Evolutionary conservation across 2,797 vertebrate species (phyloP), one percentile per base, ranked within the genome.

Genomic region (Gorsachius magnificus): DNA sequence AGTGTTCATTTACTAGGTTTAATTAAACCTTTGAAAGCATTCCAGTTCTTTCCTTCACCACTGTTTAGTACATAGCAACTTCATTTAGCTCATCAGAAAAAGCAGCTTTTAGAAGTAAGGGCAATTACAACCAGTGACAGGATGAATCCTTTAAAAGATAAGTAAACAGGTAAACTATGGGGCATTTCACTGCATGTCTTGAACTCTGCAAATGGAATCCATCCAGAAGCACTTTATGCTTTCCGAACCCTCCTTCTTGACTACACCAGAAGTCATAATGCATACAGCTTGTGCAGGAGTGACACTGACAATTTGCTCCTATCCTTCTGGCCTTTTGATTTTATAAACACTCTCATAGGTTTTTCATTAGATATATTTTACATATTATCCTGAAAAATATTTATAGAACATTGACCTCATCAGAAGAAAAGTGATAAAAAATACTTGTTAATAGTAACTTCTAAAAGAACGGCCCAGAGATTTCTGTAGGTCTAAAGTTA

Each of bases 201-300:
- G 81, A 80, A 84, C 76, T 82, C 79, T 91, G 97, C 96, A 98
- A 97, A 96, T 97, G 95, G 95, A 94, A 79, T 85, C 93, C 97
- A 86, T 89, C 95, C 97, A 98, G 91, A 98, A 95, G 76, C 89
- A 58, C 54, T 81, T 80, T 4, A 2, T 65, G 58, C 29, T 58
- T 91, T 25, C 75, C 78, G 75, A 95, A 72, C 95, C 93, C 90
- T 95, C 84, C 60, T 83, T 54, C 50, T 82, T 92, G 80, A 96
- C 79, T 94, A 82, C 66, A 96, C 60, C 93, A 90, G 78, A 95
- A 98, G 88, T 79, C 89, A 92, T 70, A 96, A 50, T n/a, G 26
- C 17, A n/a, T 66, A 65, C 60, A 80, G 45, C 19, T 54, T 93
- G 87, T 87, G 61, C 51, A 70, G 29, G 22, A 86, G 46, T 74